Base-by-base conservation (phyloP, 2,888 invertebrate species). In the Aphrophora alni region DNA sequence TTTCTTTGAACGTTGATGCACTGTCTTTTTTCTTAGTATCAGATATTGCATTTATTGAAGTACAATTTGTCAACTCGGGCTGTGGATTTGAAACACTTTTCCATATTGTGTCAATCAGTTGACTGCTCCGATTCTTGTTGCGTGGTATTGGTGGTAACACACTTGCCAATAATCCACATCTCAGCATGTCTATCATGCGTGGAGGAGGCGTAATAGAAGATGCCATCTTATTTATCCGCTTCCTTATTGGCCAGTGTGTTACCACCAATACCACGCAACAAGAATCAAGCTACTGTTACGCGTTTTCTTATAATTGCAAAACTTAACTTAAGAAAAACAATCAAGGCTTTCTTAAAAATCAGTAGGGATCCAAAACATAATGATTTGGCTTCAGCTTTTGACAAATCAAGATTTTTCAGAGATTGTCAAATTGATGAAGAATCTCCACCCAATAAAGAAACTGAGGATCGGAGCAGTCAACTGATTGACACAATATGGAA, bases 201-300 rank as follows among this genome's bases (percentile, higher is more conserved):
- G 85, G 84, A 5, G 84, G 83, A 2, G 74, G 75, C 14, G 86
- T 80, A 8, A 77, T 83, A 21, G 69, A n/a, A 10, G 81, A 75
- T 7, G 85, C 86, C 27, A 85, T 51, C 68, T 81, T 77, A 69
- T 84, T 84, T 38, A 86, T 83, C 10, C 71, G 78, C 44, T 78
- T 83, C 69, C 82, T 51, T 78, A 24, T 44, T 78, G 5, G 44
- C 33, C 21, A 78, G n/a, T 25, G 78, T 78, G n/a, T 27, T 78
- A 26, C 78, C 78, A n/a, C 25, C n/a, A 1, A 51, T 51, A 17
- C 78, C 78, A 12, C 17, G 17, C 2, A 72, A 78, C 44, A 78
- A 51, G 59, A 73, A 72, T 10, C 27, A 38, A 3, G 5, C 51
- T 12, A 24, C 33, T n/a, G 14, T 78, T 21, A 78, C 73, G 27